Evolutionary conservation across 2,888 invertebrate genomes (phyloP).

Genomic region (Lissocephala sabroskyi): DNA sequence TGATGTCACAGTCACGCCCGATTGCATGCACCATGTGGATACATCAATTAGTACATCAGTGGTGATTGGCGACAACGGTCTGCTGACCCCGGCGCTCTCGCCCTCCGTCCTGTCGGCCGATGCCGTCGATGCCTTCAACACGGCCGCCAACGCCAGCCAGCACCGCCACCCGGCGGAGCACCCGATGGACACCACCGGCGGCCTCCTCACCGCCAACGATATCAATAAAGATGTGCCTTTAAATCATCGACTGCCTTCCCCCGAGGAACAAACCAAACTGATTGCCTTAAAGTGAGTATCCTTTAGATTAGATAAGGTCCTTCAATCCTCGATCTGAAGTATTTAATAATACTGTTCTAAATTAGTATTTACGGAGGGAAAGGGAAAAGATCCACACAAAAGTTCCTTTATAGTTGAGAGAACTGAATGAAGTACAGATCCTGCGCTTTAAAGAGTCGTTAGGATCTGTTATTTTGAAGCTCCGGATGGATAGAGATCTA

Average conservation of each 20-base stretch:
- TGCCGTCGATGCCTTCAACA: slow-evolving; percentile 68
- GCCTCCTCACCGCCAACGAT: too few species aligned
- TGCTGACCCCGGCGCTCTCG: slow-evolving; percentile 69
- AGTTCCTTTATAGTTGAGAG: too few species aligned
- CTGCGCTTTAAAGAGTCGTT: too few species aligned
- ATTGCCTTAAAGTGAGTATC: slow-evolving; percentile 85
- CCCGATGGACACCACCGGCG: too few species aligned
- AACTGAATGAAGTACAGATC: too few species aligned
- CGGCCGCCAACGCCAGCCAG: slow-evolving; percentile 67
- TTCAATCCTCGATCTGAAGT: too few species aligned
- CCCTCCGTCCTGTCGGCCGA: slow-evolving; percentile 72
- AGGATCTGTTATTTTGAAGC: too few species aligned
- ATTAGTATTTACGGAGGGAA: too few species aligned
- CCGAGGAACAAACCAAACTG: slow-evolving; percentile 88
- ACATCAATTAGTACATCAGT: slow-evolving; percentile 74
- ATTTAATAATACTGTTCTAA: too few species aligned
- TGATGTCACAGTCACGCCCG: slow-evolving; percentile 85
- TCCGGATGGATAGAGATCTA: too few species aligned
- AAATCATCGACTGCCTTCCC: slow-evolving; percentile 89
- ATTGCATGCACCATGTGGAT: slow-evolving; percentile 79
- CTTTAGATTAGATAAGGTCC: not conserved
- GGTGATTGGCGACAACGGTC: slow-evolving; percentile 69
- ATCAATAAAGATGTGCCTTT: slow-evolving; percentile 76
- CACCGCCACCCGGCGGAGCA: too few species aligned
- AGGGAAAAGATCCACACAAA: too few species aligned